Evolutionary conservation across 2,888 invertebrate genomes (phyloP).

Genomic region (Drosophila stalkeri): DNA sequence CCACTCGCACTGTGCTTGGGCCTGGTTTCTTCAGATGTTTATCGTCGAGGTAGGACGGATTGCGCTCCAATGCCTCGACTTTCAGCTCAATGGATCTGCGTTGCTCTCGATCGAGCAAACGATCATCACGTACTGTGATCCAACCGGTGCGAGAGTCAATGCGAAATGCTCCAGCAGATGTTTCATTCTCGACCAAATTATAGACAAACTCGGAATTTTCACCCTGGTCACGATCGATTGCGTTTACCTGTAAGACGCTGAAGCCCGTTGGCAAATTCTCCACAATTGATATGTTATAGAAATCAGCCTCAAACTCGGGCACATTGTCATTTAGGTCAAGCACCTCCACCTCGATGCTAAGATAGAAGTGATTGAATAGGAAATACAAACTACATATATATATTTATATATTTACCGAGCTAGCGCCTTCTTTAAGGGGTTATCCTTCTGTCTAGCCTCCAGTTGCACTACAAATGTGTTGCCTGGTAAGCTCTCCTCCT

Average conservation of each 20-base stretch:
- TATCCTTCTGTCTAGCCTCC: constrained; percentile 92
- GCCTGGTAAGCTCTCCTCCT: constrained; percentile 90
- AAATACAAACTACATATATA: too few relatives aligned
- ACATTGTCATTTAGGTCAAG: constrained; percentile 90
- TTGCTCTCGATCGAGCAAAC: constrained; percentile 92
- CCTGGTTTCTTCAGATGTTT: constrained; percentile 77
- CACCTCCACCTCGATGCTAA: constrained; percentile 81
- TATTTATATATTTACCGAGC: constrained; percentile 85
- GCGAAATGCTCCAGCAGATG: constrained; percentile 90
- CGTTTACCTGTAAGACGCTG: constrained; percentile 87
- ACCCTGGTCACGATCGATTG: constrained; percentile 92
- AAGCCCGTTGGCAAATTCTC: constrained; percentile 94
- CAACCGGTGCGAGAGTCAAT: constrained; percentile 93
- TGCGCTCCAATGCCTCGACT: constrained; percentile 92
- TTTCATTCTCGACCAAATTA: constrained; percentile 88
- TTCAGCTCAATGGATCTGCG: constrained; percentile 90
- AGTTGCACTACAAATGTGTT: constrained; percentile 91
- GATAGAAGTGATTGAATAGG: not conserved
- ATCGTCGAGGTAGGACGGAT: constrained; percentile 86
- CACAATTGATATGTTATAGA: constrained; percentile 96
- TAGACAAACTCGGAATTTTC: constrained; percentile 94
- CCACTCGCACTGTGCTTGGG: constrained; percentile 89
- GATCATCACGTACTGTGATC: constrained; percentile 92
- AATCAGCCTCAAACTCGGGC: constrained; percentile 94
- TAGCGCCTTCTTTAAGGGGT: constrained; percentile 90